These are phyloP conservation scores for Danio rerio DNA, from an alignment of 2,113 vertebrate genomes.

Conservation along the genomic window GRCz12tu NC_133182.1:32058001-32058500, in stretches of 20 bases:
- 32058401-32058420: background rate
- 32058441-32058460: background rate
- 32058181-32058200: background rate
- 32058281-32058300: background rate
- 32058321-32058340: conserved; percentile 2
- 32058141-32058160: background rate
- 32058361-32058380: background rate
- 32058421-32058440: background rate
- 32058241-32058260: no score
- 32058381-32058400: background rate
- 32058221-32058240: no score
- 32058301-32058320: conserved; percentile 15
- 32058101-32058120: no score
- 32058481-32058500: background rate
- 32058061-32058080: no score
- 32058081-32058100: no score
- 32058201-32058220: no score
- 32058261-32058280: background rate
- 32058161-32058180: background rate
- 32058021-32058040: no score
- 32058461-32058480: background rate
- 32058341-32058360: conserved; percentile 19
- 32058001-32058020: no score
- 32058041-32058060: no score
- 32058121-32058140: no score